Evolutionary conservation across 1,140 invertebrate genomes (phyloP).

Genomic region (Aphaenogaster rudis): DNA sequence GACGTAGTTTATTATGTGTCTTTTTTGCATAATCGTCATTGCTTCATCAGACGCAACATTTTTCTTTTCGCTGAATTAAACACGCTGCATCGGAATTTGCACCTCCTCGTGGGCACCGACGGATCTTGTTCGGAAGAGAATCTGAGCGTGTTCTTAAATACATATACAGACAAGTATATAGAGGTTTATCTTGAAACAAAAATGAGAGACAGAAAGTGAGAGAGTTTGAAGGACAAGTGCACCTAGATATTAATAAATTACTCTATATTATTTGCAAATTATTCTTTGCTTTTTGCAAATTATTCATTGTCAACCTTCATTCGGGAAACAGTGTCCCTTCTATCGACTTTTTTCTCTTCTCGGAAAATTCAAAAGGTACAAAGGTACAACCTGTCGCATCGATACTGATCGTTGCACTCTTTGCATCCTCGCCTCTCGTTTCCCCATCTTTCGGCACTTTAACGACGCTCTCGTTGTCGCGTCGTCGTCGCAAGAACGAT

Average conservation of each 20-base stretch:
- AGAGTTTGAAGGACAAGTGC: background rate
- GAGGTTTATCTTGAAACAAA: background rate
- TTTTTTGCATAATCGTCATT: constrained; percentile 19
- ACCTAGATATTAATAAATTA: background rate
- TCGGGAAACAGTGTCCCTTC: background rate
- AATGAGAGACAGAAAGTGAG: background rate
- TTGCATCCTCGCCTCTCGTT: background rate
- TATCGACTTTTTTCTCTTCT: background rate
- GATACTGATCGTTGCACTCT: background rate
- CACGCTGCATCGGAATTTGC: constrained; percentile 13
- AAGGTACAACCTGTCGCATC: background rate
- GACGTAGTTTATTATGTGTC: background rate
- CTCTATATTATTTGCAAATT: background rate
- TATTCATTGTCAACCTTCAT: background rate
- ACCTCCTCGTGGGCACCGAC: background rate
- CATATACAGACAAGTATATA: background rate
- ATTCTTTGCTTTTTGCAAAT: background rate
- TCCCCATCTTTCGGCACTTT: constrained; percentile 22
- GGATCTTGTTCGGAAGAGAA: background rate
- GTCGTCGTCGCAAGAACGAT: constrained; percentile 28
- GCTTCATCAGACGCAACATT: background rate
- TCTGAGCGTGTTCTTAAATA: background rate
- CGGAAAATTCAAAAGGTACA: background rate
- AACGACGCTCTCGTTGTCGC: constrained; percentile 20
- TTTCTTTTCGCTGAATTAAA: background rate